Conservation (phyloP, 64 coral and sea anemone species). For the Montipora foliosa region DNA sequence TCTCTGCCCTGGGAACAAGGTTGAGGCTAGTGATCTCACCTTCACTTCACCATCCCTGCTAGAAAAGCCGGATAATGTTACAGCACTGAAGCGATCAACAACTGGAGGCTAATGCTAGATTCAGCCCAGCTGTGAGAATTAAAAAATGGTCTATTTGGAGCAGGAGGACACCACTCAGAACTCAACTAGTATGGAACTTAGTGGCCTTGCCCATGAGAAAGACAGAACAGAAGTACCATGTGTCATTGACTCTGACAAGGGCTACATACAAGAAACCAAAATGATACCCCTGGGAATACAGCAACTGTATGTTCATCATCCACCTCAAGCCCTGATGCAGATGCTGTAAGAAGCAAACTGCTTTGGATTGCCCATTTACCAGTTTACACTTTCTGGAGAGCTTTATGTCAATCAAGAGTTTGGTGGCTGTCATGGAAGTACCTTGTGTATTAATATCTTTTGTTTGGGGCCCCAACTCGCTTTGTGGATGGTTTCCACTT, state of each 20-base stretch:
- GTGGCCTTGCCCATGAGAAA: no score
- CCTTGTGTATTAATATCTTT: background rate
- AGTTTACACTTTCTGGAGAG: background rate
- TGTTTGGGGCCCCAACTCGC: background rate
- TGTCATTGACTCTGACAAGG: background rate
- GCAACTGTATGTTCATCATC: background rate
- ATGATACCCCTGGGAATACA: background rate
- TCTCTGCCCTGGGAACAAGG: no score
- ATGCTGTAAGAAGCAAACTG: background rate
- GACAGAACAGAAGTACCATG: background rate
- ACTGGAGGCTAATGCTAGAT: no score
- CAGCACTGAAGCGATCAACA: no score
- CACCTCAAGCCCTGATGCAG: background rate
- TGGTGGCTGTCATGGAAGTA: constrained; percentile 16
- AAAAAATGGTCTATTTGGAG: no score
- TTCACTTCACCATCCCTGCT: no score
- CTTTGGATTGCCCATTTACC: background rate
- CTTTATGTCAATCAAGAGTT: constrained; percentile 14
- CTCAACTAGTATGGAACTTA: no score
- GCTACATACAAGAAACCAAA: background rate
- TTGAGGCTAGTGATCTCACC: no score
- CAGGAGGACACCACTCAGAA: no score
- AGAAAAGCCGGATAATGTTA: no score
- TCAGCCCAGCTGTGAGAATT: no score
- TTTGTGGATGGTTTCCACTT: background rate